Base-by-base conservation (phyloP, 35 echinoderm and acorn worm species). In the Heliocidaris erythrogramma region DNA sequence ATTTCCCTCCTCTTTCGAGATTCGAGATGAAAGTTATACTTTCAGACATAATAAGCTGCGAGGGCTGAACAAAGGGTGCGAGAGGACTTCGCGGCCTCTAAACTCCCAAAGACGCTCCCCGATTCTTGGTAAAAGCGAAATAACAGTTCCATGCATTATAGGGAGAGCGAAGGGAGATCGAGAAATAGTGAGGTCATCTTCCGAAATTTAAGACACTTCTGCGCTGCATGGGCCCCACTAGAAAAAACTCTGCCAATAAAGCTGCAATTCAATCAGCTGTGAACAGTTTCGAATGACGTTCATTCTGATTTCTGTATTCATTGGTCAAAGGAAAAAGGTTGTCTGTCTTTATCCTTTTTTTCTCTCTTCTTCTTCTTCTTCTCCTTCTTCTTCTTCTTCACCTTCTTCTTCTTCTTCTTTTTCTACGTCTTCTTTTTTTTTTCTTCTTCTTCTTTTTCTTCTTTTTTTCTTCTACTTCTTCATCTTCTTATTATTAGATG, bases 131-230 rank as follows among this genome's bases (percentile, higher is more conserved):
- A 24, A 78, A 69, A 71, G 27, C n/a, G 27, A 78, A n/a, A 78
- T 27, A 78, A 78, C 21, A 78, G 5, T 78, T 27, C 18, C 18
- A 27, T 7, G 65, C 65, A 78, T 24, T 27, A 14, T 12, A 9
- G 12, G 65, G 27, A 27, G n/a, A 78, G 7, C n/a, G 27, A 78
- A 78, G 65, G 8, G 65, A 27, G 52, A 11, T 42, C 35, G 35
- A 42, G 35, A 56, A 56, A 56, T 56, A 56, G 10, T 13, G 65
- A 78, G 65, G 65, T 78, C 65, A 24, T 78, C 65, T 78, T 24
- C 27, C 31, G 87, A 89, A 89, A 89, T 89, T 1, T 32, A 89
- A 89, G 87, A 89, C 47, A 89, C 87, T 42, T 42, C 87, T 89
- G 31, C 87, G 47, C 87, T 42, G 87, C 87, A 42, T 89, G 87